Percentiles rank a stretch among this genome's conserved stretches.
These are phyloP conservation scores for Lagopus leucura DNA, from an alignment of 2,113 vertebrate species.

Conservation along the genomic window DNA sequence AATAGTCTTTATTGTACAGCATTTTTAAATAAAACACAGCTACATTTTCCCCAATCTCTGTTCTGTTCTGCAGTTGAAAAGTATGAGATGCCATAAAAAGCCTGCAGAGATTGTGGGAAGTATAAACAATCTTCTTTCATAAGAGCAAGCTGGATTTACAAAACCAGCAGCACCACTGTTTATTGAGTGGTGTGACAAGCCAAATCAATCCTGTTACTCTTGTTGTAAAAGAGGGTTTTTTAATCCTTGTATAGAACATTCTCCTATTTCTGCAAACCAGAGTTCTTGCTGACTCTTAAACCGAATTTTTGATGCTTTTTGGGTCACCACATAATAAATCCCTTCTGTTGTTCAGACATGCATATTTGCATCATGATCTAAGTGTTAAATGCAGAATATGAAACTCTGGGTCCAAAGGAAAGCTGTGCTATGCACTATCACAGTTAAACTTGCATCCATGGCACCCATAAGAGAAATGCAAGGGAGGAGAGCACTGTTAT, in stretches of 20 bases:
- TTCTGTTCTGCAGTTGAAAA: neutral
- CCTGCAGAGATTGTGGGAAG: neutral
- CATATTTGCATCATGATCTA: neutral
- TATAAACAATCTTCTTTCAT: constrained; percentile 12
- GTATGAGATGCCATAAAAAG: neutral
- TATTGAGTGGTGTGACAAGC: neutral
- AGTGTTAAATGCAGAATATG: neutral
- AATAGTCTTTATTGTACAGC: neutral
- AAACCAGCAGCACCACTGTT: neutral
- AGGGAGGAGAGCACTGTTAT: neutral
- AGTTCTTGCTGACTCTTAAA: neutral
- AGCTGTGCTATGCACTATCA: neutral
- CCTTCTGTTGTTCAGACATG: neutral
- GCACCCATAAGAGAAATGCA: neutral
- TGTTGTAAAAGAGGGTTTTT: neutral
- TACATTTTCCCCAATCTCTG: neutral
- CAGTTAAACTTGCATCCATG: neutral
- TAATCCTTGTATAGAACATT: neutral
- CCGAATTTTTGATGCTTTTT: neutral
- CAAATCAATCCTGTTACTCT: neutral
- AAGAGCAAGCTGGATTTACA: neutral
- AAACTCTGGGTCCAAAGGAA: neutral
- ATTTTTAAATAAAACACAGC: neutral
- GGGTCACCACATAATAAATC: neutral
- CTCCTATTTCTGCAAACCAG: neutral